Conservation (phyloP, 1,140 invertebrate species). For the Hycleus cichorii region DNA sequence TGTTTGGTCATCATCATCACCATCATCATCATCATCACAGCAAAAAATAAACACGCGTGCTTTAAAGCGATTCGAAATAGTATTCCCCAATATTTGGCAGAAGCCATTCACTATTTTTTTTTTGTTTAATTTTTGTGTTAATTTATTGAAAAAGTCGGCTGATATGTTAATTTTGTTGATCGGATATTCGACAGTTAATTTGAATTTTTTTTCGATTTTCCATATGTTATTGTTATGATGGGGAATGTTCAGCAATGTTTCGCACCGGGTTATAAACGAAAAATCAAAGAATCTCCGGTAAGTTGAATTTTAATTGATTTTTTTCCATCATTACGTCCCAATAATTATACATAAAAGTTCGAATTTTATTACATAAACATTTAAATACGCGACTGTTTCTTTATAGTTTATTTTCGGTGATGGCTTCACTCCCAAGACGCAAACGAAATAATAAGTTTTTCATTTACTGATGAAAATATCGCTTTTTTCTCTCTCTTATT, state of each 20-base stretch:
- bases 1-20: not conserved
- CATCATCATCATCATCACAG: constrained; percentile 11
- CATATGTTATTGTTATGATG: constrained; percentile 19
- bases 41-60: constrained; percentile 29
- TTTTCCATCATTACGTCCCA: not conserved
- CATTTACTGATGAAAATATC: no score
- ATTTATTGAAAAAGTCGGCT: no score
- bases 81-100: not conserved
- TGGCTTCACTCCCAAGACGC: constrained; percentile 10
- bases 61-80: constrained; percentile 13
- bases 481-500: no score
- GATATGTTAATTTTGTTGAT: no score
- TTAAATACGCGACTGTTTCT: constrained; percentile 7
- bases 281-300: constrained; percentile 5
- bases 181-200: no score
- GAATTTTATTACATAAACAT: constrained; percentile 6
- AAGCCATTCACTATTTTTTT: not conserved
- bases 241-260: constrained; percentile 35
- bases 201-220: no score
- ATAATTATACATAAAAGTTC: not conserved
- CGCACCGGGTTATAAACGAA: constrained; percentile 25
- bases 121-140: no score
- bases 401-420: constrained; percentile 16
- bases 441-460: not conserved
- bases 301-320: constrained; percentile 2